These are phyloP conservation scores for Epirrhoe tristata DNA, from an alignment of 2,888 invertebrate genomes.

Conservation along the genomic window DNA sequence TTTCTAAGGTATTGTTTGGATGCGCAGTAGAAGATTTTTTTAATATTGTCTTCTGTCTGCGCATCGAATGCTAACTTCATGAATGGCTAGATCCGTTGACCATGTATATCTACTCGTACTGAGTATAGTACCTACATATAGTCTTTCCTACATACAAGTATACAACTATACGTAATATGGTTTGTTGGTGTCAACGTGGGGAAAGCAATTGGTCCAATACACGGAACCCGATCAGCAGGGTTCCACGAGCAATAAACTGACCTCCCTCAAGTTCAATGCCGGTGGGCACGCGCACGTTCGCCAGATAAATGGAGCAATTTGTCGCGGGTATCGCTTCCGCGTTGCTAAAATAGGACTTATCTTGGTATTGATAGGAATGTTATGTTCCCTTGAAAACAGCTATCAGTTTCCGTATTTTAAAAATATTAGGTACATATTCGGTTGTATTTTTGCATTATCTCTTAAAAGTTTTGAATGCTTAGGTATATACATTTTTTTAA, in stretches of 20 bases:
- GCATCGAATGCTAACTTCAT: too few species aligned
- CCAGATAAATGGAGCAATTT: slow-evolving; percentile 25
- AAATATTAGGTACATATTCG: not conserved
- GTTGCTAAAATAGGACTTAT: slow-evolving; percentile 12
- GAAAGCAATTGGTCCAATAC: slow-evolving; percentile 5
- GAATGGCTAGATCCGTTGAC: not conserved
- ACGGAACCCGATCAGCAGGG: slow-evolving; percentile 33
- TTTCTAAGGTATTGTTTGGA: too few species aligned
- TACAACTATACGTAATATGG: too few species aligned
- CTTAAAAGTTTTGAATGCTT: not conserved
- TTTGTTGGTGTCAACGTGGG: not conserved
- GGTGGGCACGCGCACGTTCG: slow-evolving; percentile 33
- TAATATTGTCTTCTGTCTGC: too few species aligned
- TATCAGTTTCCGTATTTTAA: slow-evolving; percentile 8
- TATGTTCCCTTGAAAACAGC: slow-evolving; percentile 1
- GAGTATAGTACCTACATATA: too few species aligned
- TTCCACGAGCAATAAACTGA: slow-evolving; percentile 39
- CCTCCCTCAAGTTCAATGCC: slow-evolving; percentile 47
- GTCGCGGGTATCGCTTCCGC: slow-evolving; percentile 21
- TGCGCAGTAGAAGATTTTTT: too few species aligned
- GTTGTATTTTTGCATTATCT: not conserved
- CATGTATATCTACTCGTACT: too few species aligned
- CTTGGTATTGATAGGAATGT: not conserved
- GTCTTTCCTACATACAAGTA: too few species aligned
- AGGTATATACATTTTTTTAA: too few species aligned